Evolutionary conservation across 2,888 invertebrate genomes (phyloP).

Genomic region (Volucella inanis): DNA sequence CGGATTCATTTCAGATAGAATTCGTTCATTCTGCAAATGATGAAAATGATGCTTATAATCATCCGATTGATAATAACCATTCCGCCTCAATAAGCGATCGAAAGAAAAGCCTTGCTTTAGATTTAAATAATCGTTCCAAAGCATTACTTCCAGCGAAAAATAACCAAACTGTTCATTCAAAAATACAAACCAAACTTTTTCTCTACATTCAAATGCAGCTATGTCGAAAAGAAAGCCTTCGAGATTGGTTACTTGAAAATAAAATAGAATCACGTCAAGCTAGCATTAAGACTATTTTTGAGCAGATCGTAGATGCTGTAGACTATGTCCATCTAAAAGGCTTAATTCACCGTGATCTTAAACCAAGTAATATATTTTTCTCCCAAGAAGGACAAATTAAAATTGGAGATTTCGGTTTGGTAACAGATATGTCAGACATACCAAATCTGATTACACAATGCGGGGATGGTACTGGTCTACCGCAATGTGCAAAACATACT

Average conservation of each 20-base stretch:
- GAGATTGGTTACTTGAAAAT: conserved; percentile 93
- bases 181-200: conserved; percentile 85
- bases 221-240: conserved; percentile 93
- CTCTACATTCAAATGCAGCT: conserved; percentile 99
- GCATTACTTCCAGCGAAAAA: conserved; percentile 54
- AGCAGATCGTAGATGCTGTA: conserved; percentile 96
- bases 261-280: conserved; percentile 83
- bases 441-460: conserved; percentile 80
- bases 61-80: conserved; percentile 44
- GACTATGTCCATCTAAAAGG: conserved; percentile 97
- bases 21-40: conserved; percentile 79
- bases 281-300: conserved; percentile 88
- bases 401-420: conserved; percentile 99
- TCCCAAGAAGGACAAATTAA: conserved; percentile 94
- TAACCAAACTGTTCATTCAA: conserved; percentile 73
- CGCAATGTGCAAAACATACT: conserved; percentile 84
- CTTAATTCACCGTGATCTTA: conserved; percentile 97
- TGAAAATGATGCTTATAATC: conserved; percentile 11
- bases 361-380: conserved; percentile 97
- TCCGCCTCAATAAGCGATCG: conserved; percentile 24
- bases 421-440: conserved; percentile 91
- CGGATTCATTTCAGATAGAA: conserved; percentile 83
- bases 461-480: conserved; percentile 78
- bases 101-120: conserved; percentile 49
- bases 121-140: conserved; percentile 49